Evolutionary conservation across 1,140 invertebrate species (phyloP), one percentile per base, ranked within the genome.

Genomic region (Holotrichia oblita): DNA sequence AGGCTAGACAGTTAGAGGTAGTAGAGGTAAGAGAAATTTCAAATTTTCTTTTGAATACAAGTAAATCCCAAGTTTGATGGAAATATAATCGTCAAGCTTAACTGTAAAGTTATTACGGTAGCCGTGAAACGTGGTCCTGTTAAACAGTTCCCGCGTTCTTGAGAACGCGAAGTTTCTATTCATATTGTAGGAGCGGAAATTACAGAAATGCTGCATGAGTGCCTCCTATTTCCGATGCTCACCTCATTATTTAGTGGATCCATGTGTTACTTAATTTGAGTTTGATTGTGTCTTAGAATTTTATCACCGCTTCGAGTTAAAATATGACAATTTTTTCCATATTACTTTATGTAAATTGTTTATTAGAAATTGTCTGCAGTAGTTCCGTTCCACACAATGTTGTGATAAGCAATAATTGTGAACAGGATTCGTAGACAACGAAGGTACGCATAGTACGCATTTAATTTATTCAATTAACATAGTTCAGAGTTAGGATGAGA

Each of bases 31-130:
- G 34, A 74, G 34, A 41, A 74, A 40, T 74, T 17, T 79, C 22
- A 75, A 75, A 78, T 80, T 80, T 78, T n/a, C n/a, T n/a, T n/a
- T n/a, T n/a, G n/a, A n/a, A n/a, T 73, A 55, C 77, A 78, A 78
- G 55, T 78, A 80, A 78, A 80, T 80, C 77, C 59, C 73, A 80
- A 80, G 77, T 77, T 80, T 80, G 77, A 78, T 78, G 73, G 79
- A 73, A 80, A 80, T 80, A 80, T 75, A 80, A 80, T 80, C 78
- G 77, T 78, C 79, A 73, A 73, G 77, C 78, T 55, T 78, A 80
- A 75, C 79, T 80, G 73, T 80, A 80, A 80, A 80, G 79, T 80
- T 80, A 80, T 80, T 78, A 80, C 77, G 73, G 79, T 55, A 61
- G 22, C 74, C 59, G 73, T 78, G 48, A 80, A 77, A 78, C 41